Conservation (phyloP, 2,888 invertebrate genomes). For the Dasypolia templi region DNA sequence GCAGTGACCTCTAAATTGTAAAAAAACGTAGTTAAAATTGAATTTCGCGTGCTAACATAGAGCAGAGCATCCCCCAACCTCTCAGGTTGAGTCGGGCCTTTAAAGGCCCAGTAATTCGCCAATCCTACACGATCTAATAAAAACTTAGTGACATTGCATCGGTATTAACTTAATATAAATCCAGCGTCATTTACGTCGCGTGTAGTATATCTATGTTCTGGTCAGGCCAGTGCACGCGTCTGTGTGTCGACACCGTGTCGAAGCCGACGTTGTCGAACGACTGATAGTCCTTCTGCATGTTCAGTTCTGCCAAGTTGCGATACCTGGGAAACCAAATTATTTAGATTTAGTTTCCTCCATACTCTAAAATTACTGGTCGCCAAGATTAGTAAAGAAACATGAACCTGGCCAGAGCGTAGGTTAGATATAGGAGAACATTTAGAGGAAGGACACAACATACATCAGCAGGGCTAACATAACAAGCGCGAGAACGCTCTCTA, state of each 20-base stretch:
- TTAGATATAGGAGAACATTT: neutral
- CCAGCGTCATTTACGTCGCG: conserved; percentile 55
- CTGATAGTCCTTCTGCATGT: conserved; percentile 88
- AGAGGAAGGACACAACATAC: neutral
- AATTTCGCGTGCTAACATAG: no score
- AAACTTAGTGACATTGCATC: neutral
- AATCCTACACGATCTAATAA: neutral
- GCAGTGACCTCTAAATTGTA: no score
- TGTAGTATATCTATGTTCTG: conserved; percentile 86
- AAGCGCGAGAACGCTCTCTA: no score
- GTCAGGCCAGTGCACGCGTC: conserved; percentile 94
- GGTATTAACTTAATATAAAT: neutral
- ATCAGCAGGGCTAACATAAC: no score
- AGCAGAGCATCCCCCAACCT: no score
- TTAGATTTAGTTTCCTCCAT: neutral
- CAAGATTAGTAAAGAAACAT: neutral
- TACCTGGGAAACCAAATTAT: conserved; percentile 75
- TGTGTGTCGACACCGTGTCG: conserved; percentile 92
- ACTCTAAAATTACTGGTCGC: neutral
- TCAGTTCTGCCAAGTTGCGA: conserved; percentile 86
- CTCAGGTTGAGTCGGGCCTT: no score
- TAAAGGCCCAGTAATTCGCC: no score
- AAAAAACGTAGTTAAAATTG: no score
- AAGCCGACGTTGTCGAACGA: conserved; percentile 92
- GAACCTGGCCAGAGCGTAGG: neutral